A percentile compares a stretch with the other conserved stretches of the same genome.
These are phyloP conservation scores for Hypsibius dujardini DNA, from an alignment of 1,140 invertebrate species.

Conservation along the genomic window DNA sequence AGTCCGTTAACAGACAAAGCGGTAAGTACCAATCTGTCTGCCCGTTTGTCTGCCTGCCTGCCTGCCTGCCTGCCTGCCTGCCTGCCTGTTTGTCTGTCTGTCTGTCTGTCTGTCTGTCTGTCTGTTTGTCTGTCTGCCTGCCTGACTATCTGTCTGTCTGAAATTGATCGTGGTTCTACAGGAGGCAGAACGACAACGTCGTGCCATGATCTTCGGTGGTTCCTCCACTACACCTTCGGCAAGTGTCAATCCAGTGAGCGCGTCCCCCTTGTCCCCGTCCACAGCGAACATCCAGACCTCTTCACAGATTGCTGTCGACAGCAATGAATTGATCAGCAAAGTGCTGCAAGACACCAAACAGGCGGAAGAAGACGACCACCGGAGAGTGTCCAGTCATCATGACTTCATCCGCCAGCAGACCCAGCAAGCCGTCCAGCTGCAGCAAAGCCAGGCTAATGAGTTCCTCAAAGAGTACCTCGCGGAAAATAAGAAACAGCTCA, in stretches of 20 bases:
- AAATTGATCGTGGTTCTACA: not conserved
- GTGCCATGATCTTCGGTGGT: conserved; percentile 7
- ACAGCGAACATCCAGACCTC: no score
- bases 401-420: conserved; percentile 15
- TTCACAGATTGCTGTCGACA: not conserved
- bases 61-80: no score
- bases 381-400: not conserved
- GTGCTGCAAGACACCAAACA: not conserved
- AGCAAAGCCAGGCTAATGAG: not conserved
- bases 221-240: not conserved
- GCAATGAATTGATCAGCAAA: not conserved
- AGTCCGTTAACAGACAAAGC: not conserved
- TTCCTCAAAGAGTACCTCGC: not conserved
- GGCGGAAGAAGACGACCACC: not conserved
- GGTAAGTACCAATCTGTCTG: not conserved
- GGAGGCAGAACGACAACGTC: conserved; percentile 7
- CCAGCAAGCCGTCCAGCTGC: conserved; percentile 9
- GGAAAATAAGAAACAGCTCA: not conserved
- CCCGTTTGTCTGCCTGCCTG: not conserved
- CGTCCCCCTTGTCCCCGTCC: no score
- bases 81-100: no score
- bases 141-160: not conserved
- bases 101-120: no score
- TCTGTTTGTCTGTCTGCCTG: no score
- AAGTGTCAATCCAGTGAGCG: not conserved